Evolutionary conservation across 2,888 invertebrate genomes (phyloP).

Genomic region (Drosophila stalkeri): DNA sequence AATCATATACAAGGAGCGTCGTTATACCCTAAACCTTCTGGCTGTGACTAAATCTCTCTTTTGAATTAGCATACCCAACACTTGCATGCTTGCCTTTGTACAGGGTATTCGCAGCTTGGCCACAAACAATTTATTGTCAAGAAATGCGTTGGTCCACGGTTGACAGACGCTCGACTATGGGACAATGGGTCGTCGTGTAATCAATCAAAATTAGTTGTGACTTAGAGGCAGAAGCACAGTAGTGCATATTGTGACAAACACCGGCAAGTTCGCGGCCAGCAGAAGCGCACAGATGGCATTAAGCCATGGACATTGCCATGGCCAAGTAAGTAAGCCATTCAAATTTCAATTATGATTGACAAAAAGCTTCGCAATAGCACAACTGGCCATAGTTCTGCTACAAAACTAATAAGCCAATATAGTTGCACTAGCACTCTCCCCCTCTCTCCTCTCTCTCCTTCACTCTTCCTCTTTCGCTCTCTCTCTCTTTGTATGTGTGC

Average conservation of each 20-base stretch:
- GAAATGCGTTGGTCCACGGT: conserved; percentile 31
- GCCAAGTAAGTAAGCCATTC: conserved; percentile 34
- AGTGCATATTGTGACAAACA: conserved; percentile 74
- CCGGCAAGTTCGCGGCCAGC: conserved; percentile 22
- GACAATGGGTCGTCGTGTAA: conserved; percentile 54
- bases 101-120: conserved; percentile 28
- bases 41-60: no score
- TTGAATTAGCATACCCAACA: not conserved
- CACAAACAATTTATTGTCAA: conserved; percentile 38
- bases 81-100: not conserved
- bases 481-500: conserved; percentile 15
- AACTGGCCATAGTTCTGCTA: not conserved
- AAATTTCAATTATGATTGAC: conserved; percentile 47
- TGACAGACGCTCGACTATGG: conserved; percentile 32
- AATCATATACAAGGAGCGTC: no score
- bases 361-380: conserved; percentile 28
- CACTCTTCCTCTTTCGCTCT: not conserved
- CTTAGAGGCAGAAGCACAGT: conserved; percentile 63
- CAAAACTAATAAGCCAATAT: not conserved
- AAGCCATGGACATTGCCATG: conserved; percentile 17
- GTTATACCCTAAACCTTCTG: no score
- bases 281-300: conserved; percentile 8
- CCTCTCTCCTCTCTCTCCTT: not conserved
- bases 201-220: conserved; percentile 84
- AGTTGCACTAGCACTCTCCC: not conserved